A percentile compares a stretch with the other conserved stretches of the same genome.
These are phyloP conservation scores for Ciconia boyciana DNA, from an alignment of 2,113 vertebrate species.

Conservation along the genomic window DNA sequence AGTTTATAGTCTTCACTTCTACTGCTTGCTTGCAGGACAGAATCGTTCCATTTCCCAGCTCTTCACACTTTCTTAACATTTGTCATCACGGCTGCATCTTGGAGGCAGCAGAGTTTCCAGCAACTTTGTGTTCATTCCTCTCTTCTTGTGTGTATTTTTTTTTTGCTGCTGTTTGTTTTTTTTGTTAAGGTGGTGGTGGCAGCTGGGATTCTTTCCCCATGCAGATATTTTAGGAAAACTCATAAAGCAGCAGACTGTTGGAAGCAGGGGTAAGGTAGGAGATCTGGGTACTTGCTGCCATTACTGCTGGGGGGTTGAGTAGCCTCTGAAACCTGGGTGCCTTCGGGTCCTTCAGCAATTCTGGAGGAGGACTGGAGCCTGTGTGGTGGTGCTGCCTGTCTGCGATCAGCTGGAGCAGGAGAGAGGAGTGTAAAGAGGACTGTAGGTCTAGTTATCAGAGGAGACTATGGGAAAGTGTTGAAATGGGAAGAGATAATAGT, in stretches of 20 bases:
- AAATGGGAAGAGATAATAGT: background rate
- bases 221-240: background rate
- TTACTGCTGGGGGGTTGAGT: background rate
- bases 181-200: background rate
- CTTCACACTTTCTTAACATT: background rate
- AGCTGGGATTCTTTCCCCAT: background rate
- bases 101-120: background rate
- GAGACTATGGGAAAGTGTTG: background rate
- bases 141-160: background rate
- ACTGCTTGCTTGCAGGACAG: background rate
- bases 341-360: background rate
- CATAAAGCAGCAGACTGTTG: background rate
- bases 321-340: background rate
- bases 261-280: background rate
- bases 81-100: background rate
- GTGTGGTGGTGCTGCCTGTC: background rate
- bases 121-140: background rate
- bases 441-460: background rate
- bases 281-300: background rate
- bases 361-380: background rate
- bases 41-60: background rate
- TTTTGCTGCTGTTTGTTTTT: background rate
- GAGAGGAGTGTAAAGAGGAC: background rate
- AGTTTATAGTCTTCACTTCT: background rate
- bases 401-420: background rate